Evolutionary conservation across 2,113 vertebrate genomes (phyloP), one percentile per base, ranked within the genome.

Genomic region (Lampris incognitus): DNA sequence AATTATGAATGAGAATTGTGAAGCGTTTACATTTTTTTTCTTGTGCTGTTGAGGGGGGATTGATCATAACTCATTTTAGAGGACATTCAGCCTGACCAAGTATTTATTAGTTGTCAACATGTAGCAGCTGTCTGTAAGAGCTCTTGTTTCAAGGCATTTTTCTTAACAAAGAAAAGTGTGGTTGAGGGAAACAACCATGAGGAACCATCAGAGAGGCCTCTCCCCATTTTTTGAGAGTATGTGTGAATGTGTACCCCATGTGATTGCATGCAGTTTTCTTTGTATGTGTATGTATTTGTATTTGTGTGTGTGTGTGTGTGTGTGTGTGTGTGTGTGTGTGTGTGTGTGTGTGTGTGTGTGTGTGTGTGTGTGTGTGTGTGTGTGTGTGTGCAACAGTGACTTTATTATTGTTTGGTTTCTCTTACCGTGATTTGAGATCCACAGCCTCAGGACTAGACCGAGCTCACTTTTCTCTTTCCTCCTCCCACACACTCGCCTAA

Each of bases 401-500:
- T 24, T 24, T 24, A 24, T 24, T 63, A 41, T 74, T 54, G 59
- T 66, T 61, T 60, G 65, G 74, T 80, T 68, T 76, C 58, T 79
- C 78, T 79, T 79, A 69, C 72, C 75, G 87, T 62, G 86, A 87
- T 71, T 68, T 74, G 71, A 91, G 76, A 85, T 78, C 84, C 70
- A 44, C 72, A 40, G 89, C 91, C 85, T 83, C 82, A 41, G 88
- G 91, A 81, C 76, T 36, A 4, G 81, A 74, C 79, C 80, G 54
- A 1, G 77, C 83, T 86, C 82, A 58, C 74, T 86, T 84, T 68
- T 82, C 75, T 52, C 89, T 84, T 77, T 70, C 72, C 83, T 88
- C 85, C 87, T 9, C 92, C 92, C 86, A 92, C 92, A 9, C 52
- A 73, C 76, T 80, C n/a, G 69, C 78, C 72, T 82, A 73, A 80